Conservation (phyloP, 1,140 invertebrate genomes). For the Drosophila ananassae region DNA sequence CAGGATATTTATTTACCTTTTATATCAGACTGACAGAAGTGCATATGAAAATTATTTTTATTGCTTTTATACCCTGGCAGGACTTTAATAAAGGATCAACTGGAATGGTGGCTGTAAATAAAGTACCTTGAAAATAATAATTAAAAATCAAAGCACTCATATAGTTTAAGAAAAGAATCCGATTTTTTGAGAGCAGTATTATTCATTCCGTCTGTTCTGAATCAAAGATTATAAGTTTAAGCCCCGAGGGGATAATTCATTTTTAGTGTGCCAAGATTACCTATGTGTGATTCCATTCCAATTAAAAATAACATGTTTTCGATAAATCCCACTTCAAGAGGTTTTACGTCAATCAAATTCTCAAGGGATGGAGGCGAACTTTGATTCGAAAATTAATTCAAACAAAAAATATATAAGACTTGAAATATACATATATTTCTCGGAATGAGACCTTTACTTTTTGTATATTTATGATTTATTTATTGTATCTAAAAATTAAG, state of each 20-base stretch:
- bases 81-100: slow-evolving; percentile 17
- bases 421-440: neutral
- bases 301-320: slow-evolving; percentile 2
- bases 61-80: slow-evolving; percentile 43
- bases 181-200: neutral
- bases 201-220: neutral
- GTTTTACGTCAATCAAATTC: slow-evolving; percentile 34
- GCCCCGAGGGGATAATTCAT: neutral
- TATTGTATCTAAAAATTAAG: neutral
- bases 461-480: neutral
- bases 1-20: slow-evolving; percentile 59
- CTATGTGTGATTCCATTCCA: slow-evolving; percentile 27
- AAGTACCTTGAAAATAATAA: slow-evolving; percentile 20
- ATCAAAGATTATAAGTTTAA: neutral
- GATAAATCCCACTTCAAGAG: slow-evolving; percentile 5
- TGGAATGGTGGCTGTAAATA: slow-evolving; percentile 9
- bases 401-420: neutral
- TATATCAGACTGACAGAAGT: slow-evolving; percentile 53
- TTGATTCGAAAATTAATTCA: slow-evolving; percentile 1
- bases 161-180: neutral
- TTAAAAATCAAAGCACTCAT: too few relatives aligned
- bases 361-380: slow-evolving; percentile 3
- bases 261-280: slow-evolving; percentile 14
- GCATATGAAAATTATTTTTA: slow-evolving; percentile 61
- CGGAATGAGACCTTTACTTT: neutral